Evolutionary conservation across 2,888 invertebrate genomes (phyloP).

Genomic region (Choristoneura rosaceana): DNA sequence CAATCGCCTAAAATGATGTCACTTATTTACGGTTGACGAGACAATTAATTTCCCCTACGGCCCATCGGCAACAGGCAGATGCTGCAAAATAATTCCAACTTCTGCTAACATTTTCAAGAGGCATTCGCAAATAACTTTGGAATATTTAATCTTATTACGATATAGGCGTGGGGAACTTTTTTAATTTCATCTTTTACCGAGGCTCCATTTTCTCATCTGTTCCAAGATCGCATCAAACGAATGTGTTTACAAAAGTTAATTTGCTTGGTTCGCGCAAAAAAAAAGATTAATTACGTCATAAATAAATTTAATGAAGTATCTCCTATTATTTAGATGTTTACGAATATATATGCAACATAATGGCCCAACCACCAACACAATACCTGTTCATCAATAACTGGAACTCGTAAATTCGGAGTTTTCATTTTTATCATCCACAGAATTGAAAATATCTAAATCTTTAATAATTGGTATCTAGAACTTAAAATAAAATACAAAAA

Average conservation of each 20-base stretch:
- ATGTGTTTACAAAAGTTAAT: slow-evolving; percentile 50
- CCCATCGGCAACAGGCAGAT: slow-evolving; percentile 48
- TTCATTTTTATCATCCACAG: too few relatives aligned
- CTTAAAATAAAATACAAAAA: too few relatives aligned
- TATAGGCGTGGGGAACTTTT: slow-evolving; percentile 54
- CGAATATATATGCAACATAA: too few relatives aligned
- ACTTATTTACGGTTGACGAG: slow-evolving; percentile 48
- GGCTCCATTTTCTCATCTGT: slow-evolving; percentile 46
- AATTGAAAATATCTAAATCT: too few relatives aligned
- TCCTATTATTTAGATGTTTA: too few relatives aligned
- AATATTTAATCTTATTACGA: slow-evolving; percentile 55
- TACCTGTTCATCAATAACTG: too few relatives aligned
- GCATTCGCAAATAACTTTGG: slow-evolving; percentile 55
- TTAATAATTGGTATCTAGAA: too few relatives aligned
- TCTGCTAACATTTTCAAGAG: slow-evolving; percentile 52
- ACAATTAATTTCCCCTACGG: slow-evolving; percentile 46
- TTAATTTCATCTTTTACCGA: slow-evolving; percentile 53
- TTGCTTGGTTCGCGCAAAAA: slow-evolving; percentile 43
- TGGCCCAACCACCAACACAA: too few relatives aligned
- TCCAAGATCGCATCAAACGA: slow-evolving; percentile 28
- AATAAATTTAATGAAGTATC: slow-evolving; percentile 5
- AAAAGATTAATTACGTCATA: neutral
- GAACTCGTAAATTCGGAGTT: too few relatives aligned
- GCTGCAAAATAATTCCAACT: slow-evolving; percentile 53
- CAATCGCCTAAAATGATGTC: slow-evolving; percentile 43